Evolutionary conservation across 92 coral and sea anemone species (phyloP).

Genomic region (Epizoanthus illoricatus): DNA sequence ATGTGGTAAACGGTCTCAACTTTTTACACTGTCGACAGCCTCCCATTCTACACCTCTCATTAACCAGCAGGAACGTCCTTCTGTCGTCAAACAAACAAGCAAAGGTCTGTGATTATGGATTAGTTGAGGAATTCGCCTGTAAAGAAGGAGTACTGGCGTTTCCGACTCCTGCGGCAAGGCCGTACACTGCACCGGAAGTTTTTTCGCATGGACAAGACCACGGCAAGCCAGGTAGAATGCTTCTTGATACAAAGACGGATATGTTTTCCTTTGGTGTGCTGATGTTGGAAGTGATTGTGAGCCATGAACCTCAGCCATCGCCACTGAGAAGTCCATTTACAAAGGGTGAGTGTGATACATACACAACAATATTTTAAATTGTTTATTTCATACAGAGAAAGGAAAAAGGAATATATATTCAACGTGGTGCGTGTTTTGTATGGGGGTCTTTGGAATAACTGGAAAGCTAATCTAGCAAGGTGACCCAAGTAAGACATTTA

Average conservation of each 20-base stretch:
- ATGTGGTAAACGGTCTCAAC: slow-evolving; percentile 48
- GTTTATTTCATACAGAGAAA: too few relatives aligned
- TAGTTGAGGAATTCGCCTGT: slow-evolving; percentile 40
- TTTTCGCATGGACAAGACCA: not conserved
- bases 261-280: slow-evolving; percentile 52
- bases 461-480: too few relatives aligned
- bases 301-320: slow-evolving; percentile 38
- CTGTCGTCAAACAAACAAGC: slow-evolving; percentile 42
- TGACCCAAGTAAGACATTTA: too few relatives aligned
- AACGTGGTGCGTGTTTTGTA: too few relatives aligned
- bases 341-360: too few relatives aligned
- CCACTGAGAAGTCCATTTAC: slow-evolving; percentile 14
- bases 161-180: slow-evolving; percentile 43
- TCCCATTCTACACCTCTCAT: slow-evolving; percentile 47
- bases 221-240: not conserved
- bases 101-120: slow-evolving; percentile 50
- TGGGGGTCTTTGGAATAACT: too few relatives aligned
- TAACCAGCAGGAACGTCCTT: slow-evolving; percentile 43
- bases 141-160: slow-evolving; percentile 1
- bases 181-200: slow-evolving; percentile 53
- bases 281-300: slow-evolving; percentile 43
- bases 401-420: too few relatives aligned
- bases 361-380: too few relatives aligned
- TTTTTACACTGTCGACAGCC: slow-evolving; percentile 36
- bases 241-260: slow-evolving; percentile 34